phyloP scores from a whole-genome alignment of 2,113 vertebrate genomes.

The Craseonycteris thonglongyai region DNA sequence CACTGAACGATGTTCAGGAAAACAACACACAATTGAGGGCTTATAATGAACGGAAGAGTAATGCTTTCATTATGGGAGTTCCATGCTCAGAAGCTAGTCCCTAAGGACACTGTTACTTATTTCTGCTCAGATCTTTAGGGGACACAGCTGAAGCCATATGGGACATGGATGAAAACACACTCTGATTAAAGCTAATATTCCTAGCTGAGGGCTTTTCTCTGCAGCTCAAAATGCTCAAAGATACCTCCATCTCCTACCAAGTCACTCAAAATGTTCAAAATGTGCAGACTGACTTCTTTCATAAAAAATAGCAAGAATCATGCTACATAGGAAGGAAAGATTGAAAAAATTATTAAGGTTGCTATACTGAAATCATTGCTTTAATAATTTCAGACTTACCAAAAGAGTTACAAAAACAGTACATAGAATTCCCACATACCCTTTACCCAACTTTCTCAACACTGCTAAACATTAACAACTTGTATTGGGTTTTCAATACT shows the following conservation, averaged over 20 bases:
- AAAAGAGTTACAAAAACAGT: background rate
- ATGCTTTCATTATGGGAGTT: background rate
- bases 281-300: background rate
- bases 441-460: background rate
- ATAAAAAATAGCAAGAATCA: background rate
- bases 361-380: background rate
- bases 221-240: background rate
- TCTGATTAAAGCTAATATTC: background rate
- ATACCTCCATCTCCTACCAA: background rate
- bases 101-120: background rate
- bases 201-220: background rate
- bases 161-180: background rate
- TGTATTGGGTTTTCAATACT: background rate
- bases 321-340: background rate
- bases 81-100: background rate
- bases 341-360: background rate
- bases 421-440: background rate
- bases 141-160: background rate
- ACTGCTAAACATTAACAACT: background rate
- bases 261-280: conserved; percentile 10
- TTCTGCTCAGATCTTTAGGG: background rate
- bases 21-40: background rate
- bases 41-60: background rate
- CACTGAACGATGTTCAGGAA: background rate
- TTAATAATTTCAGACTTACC: conserved; percentile 5